phyloP scores from a whole-genome alignment of 1,140 invertebrate species.

The Cyclargus thomasi region DNA sequence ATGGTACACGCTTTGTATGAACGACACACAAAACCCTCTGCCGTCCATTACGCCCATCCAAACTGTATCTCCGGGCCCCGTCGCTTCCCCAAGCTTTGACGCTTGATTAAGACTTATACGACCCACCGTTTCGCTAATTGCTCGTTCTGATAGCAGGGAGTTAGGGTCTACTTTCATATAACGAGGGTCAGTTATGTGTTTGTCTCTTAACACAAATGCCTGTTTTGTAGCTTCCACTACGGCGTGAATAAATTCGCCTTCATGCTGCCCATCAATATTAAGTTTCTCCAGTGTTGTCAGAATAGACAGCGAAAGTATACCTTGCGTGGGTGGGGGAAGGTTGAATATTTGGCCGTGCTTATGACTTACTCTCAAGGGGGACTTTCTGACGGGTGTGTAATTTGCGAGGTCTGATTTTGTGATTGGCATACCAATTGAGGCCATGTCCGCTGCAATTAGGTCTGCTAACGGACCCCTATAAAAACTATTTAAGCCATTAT shows the following conservation, averaged over 20 bases:
- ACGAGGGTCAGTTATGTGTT: conserved; percentile 55
- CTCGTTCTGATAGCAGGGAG: conserved; percentile 38
- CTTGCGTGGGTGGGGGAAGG: conserved; percentile 59
- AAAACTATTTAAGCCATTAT: conserved; percentile 57
- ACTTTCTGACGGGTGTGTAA: conserved; percentile 48
- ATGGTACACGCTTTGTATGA: conserved; percentile 61
- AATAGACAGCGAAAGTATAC: conserved; percentile 53
- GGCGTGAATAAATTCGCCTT: conserved; percentile 59
- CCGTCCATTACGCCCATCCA: conserved; percentile 66
- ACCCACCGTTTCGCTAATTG: conserved; percentile 46
- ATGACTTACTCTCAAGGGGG: conserved; percentile 46
- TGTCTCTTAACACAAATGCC: conserved; percentile 52
- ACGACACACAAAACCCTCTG: conserved; percentile 62
- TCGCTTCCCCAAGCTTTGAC: conserved; percentile 32
- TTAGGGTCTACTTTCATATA: conserved; percentile 51
- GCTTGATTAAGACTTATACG: conserved; percentile 41
- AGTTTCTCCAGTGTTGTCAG: conserved; percentile 58
- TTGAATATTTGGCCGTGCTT: conserved; percentile 51
- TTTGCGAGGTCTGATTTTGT: conserved; percentile 53
- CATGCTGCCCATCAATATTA: conserved; percentile 50
- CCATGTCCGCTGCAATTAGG: conserved; percentile 54
- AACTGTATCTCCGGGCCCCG: conserved; percentile 55
- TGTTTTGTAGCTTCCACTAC: conserved; percentile 64
- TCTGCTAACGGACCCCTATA: conserved; percentile 54
- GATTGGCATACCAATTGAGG: conserved; percentile 51